Conservation (phyloP, 2,113 vertebrate species). For the Tupaia chinensis region DNA sequence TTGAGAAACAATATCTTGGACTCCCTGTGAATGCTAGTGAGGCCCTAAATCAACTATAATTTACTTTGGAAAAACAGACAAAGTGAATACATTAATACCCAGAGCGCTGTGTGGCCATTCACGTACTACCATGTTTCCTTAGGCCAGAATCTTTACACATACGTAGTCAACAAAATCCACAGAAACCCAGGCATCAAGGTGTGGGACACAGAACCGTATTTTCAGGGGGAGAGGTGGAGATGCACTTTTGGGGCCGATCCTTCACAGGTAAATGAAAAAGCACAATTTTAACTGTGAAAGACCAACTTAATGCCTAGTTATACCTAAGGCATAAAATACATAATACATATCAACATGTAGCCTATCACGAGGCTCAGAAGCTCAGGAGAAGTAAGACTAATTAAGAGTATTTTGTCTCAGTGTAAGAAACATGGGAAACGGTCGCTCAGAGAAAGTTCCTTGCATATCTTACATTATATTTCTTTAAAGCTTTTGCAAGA, state of each 20-base stretch:
- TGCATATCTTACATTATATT: not conserved
- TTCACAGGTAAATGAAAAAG: not conserved
- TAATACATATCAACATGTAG: not conserved
- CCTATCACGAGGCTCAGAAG: not conserved
- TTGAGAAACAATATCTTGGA: not conserved
- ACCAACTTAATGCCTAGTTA: not conserved
- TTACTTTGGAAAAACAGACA: not conserved
- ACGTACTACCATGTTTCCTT: not conserved
- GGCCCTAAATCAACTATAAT: not conserved
- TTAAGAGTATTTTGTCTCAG: constrained; percentile 33
- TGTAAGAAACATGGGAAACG: not conserved
- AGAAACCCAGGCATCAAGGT: not conserved
- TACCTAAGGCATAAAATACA: not conserved
- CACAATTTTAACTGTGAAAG: not conserved
- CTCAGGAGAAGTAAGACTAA: not conserved
- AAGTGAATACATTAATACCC: not conserved
- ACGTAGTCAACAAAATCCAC: not conserved
- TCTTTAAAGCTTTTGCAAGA: constrained; percentile 42
- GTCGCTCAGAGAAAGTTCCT: not conserved
- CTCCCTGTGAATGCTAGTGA: not conserved
- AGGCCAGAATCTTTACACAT: not conserved
- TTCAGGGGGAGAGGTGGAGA: not conserved
- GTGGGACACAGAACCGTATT: not conserved
- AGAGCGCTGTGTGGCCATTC: not conserved
- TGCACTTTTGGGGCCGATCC: not conserved